Percentiles rank a stretch among this genome's conserved stretches.
Evolutionary conservation across 2,888 invertebrate genomes (phyloP).

Genomic region (Empis stercorea): DNA sequence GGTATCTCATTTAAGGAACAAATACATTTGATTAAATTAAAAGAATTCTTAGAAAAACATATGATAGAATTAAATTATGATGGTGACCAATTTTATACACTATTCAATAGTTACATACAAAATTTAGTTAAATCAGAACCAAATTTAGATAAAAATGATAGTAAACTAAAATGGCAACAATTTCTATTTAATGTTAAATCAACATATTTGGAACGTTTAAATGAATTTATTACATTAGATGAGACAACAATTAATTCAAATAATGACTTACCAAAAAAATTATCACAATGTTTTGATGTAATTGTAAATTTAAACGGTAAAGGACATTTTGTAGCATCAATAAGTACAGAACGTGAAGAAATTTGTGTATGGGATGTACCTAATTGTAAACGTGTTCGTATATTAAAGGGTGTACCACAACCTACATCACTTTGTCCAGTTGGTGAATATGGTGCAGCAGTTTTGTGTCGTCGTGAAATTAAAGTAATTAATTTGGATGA

Average conservation of each 20-base stretch:
- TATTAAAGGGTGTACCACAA: constrained; percentile 58
- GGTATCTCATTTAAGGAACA: constrained; percentile 33
- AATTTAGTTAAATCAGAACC: constrained; percentile 25
- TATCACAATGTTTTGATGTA: constrained; percentile 36
- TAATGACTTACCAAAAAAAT: constrained; percentile 20
- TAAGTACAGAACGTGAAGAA: constrained; percentile 61
- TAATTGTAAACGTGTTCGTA: constrained; percentile 51
- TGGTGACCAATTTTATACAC: constrained; percentile 68
- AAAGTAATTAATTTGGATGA: constrained; percentile 66
- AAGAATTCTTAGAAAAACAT: constrained; percentile 57
- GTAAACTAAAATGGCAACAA: constrained; percentile 29
- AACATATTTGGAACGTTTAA: constrained; percentile 37
- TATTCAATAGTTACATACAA: constrained; percentile 43
- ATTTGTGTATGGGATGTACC: constrained; percentile 71
- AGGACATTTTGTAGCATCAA: constrained; percentile 59
- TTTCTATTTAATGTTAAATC: constrained; percentile 30
- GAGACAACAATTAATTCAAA: constrained; percentile 34
- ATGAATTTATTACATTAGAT: constrained; percentile 39
- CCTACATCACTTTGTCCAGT: constrained; percentile 69
- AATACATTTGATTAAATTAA: constrained; percentile 30
- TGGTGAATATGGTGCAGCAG: constrained; percentile 61
- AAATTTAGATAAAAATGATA: constrained; percentile 23
- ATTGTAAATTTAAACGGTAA: constrained; percentile 37
- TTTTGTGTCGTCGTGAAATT: constrained; percentile 69
- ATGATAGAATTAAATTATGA: constrained; percentile 65